These are phyloP conservation scores for Corydoras maculifer DNA, from an alignment of 2,113 vertebrate species.

Conservation along the genomic window DNA sequence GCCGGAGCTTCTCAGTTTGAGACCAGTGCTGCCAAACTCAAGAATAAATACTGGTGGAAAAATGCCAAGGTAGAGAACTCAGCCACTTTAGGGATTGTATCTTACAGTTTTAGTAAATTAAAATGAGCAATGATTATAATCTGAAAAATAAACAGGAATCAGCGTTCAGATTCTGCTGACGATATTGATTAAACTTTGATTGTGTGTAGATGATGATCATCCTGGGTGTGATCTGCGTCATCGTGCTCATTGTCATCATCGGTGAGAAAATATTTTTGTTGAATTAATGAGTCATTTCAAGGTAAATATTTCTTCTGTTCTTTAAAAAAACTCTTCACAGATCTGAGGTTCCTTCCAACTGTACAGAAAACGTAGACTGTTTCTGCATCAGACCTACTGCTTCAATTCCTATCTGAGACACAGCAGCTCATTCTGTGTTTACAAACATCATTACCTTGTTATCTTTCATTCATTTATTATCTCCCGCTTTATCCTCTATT, in stretches of 20 bases:
- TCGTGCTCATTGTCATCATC: slow-evolving; percentile 89
- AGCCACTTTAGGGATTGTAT: background rate
- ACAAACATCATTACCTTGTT: too few relatives aligned
- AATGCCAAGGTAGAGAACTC: slow-evolving; percentile 78
- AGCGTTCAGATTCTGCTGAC: background rate
- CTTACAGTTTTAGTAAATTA: too few relatives aligned
- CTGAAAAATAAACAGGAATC: too few relatives aligned
- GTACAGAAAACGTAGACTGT: too few relatives aligned
- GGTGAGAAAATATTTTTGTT: slow-evolving; percentile 66
- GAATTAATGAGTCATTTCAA: background rate
- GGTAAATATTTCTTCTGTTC: too few relatives aligned
- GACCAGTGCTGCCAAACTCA: slow-evolving; percentile 89
- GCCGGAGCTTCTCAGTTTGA: slow-evolving; percentile 91
- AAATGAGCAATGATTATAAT: too few relatives aligned
- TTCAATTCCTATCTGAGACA: too few relatives aligned
- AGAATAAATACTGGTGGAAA: slow-evolving; percentile 96
- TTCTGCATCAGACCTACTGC: too few relatives aligned
- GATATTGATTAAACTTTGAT: background rate
- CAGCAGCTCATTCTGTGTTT: too few relatives aligned
- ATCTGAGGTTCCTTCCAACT: too few relatives aligned
- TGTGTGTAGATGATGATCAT: slow-evolving; percentile 91
- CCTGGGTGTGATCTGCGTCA: slow-evolving; percentile 77
- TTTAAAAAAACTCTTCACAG: background rate
- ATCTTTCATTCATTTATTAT: too few relatives aligned
- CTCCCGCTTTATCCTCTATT: too few relatives aligned